phyloP scores from a whole-genome alignment of 1,140 invertebrate species.

The Lordiphosa stackelbergi region DNA sequence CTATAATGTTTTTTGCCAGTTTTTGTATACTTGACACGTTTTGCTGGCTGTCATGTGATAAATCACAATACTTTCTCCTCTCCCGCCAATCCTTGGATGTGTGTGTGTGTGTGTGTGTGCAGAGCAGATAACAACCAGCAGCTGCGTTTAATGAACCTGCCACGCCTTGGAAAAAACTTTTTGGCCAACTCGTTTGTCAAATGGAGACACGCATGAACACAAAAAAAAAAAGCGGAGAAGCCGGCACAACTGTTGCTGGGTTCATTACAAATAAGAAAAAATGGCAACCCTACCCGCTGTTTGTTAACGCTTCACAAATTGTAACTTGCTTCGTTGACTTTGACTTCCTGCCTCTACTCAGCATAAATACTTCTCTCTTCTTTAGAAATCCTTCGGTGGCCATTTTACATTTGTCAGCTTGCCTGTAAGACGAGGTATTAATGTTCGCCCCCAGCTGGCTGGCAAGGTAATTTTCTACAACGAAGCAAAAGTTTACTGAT shows the following conservation, averaged over 20 bases:
- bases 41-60: conserved; percentile 60
- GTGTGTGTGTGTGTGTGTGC: conserved; percentile 25
- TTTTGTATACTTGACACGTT: conserved; percentile 69
- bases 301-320: conserved; percentile 60
- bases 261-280: conserved; percentile 40
- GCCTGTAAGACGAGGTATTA: conserved; percentile 62
- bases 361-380: conserved; percentile 10
- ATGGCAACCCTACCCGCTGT: conserved; percentile 42
- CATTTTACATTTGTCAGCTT: conserved; percentile 56
- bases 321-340: conserved; percentile 69
- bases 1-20: conserved; percentile 56
- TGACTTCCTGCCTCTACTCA: conserved; percentile 32
- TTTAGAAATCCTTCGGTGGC: conserved; percentile 33
- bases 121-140: conserved; percentile 58
- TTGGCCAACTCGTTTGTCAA: conserved; percentile 49
- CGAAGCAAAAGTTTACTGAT: background rate
- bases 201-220: conserved; percentile 9
- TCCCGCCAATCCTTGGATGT: conserved; percentile 5
- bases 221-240: conserved; percentile 16
- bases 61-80: conserved; percentile 38
- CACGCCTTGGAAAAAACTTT: conserved; percentile 56
- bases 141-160: conserved; percentile 71
- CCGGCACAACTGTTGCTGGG: conserved; percentile 47
- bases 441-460: conserved; percentile 37
- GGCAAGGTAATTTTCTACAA: conserved; percentile 15